A percentile compares a stretch with the other conserved stretches of the same genome.
Evolutionary conservation across 2,888 invertebrate species (phyloP).

Genomic region (Lutraria lutraria): DNA sequence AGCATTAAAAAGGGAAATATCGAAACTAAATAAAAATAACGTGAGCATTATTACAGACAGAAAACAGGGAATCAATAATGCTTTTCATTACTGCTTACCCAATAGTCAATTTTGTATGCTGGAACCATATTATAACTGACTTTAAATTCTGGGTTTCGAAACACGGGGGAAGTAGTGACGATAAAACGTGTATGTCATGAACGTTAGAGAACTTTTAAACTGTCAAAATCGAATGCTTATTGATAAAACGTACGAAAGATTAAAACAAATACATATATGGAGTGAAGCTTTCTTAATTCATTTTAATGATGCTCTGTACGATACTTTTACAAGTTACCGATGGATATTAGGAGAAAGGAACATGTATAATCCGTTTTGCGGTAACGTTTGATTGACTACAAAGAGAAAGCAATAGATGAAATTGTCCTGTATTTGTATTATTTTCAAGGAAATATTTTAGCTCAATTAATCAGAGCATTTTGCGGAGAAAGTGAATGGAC

Average conservation of each 20-base stretch:
- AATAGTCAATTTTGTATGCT: constrained; percentile 40
- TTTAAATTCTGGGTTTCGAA: constrained; percentile 49
- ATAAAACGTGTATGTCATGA: constrained; percentile 42
- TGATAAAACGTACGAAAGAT: constrained; percentile 1
- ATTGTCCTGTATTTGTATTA: constrained; percentile 49
- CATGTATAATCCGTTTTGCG: constrained; percentile 31
- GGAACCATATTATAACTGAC: constrained; percentile 59
- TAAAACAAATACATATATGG: constrained; percentile 13
- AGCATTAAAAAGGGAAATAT: constrained; percentile 35
- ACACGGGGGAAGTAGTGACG: constrained; percentile 42
- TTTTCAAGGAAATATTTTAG: constrained; percentile 37
- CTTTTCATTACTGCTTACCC: constrained; percentile 27
- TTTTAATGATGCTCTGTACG: neutral
- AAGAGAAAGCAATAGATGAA: constrained; percentile 45
- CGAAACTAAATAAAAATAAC: constrained; percentile 26
- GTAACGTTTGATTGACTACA: constrained; percentile 12
- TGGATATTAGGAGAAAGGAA: neutral
- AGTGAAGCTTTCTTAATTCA: constrained; percentile 23
- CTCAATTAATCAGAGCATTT: constrained; percentile 34
- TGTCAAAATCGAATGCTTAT: constrained; percentile 16
- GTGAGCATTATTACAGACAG: constrained; percentile 48
- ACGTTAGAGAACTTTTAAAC: constrained; percentile 32
- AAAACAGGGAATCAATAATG: constrained; percentile 50
- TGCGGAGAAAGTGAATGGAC: constrained; percentile 42
- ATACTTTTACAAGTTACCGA: neutral